phyloP scores from a whole-genome alignment of 2,797 vertebrate species.

The Perodicticus potto region DNA sequence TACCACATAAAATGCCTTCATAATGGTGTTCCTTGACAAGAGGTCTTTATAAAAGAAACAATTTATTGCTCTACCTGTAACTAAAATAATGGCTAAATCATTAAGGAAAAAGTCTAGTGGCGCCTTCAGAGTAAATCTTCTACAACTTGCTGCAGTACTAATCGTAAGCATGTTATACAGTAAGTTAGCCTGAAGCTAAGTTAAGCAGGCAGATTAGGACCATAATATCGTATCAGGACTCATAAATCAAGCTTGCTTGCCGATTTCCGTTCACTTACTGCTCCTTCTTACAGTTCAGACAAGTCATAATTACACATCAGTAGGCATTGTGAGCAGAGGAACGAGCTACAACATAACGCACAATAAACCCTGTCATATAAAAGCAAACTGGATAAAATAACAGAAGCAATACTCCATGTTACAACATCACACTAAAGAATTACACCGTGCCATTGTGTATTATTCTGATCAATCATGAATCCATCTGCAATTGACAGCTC shows the following conservation, averaged over 20 bases:
- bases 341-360: constrained; percentile 95
- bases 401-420: constrained; percentile 96
- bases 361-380: constrained; percentile 98
- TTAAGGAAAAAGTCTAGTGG: constrained; percentile 82
- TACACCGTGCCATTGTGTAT: constrained; percentile 91
- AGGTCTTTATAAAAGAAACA: constrained; percentile 86
- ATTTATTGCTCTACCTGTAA: constrained; percentile 88
- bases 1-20: constrained; percentile 83
- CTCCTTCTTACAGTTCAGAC: constrained; percentile 93
- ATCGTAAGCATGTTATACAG: constrained; percentile 90
- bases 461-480: constrained; percentile 92
- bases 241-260: constrained; percentile 96
- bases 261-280: constrained; percentile 94
- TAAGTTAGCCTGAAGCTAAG: constrained; percentile 91
- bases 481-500: constrained; percentile 90
- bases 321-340: constrained; percentile 93
- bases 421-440: constrained; percentile 93
- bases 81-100: constrained; percentile 88
- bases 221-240: constrained; percentile 91
- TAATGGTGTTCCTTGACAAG: constrained; percentile 82
- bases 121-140: constrained; percentile 89
- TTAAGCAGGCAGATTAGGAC: constrained; percentile 94
- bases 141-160: constrained; percentile 89
- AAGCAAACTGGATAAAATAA: constrained; percentile 96
- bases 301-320: constrained; percentile 98